phyloP scores from a whole-genome alignment of 2,888 invertebrate species.

The Philereme vetulata region DNA sequence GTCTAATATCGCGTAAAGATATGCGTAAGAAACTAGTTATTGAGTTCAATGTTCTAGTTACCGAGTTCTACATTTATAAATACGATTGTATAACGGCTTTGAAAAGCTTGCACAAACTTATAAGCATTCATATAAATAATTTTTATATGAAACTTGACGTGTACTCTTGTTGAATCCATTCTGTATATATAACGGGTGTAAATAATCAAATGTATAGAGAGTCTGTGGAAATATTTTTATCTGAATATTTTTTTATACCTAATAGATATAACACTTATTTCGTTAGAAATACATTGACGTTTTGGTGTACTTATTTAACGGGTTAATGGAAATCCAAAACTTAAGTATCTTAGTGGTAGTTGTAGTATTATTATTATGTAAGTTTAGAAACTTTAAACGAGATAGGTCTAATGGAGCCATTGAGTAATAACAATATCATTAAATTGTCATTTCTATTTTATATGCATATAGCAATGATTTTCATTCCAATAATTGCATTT shows the following conservation, averaged over 20 bases:
- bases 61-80: conserved; percentile 21
- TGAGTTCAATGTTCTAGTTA: conserved; percentile 23
- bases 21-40: conserved; percentile 27
- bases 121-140: conserved; percentile 33
- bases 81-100: conserved; percentile 22
- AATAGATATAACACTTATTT: conserved; percentile 27
- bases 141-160: conserved; percentile 26
- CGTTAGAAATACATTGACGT: conserved; percentile 20
- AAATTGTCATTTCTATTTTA: too few species aligned
- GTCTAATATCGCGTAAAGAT: conserved; percentile 29
- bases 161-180: conserved; percentile 37
- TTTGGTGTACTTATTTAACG: conserved; percentile 27
- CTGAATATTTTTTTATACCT: conserved; percentile 73
- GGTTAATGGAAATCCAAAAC: conserved; percentile 23
- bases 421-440: conserved; percentile 49
- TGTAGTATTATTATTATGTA: conserved; percentile 32
- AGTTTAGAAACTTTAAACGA: conserved; percentile 21
- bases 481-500: conserved; percentile 45
- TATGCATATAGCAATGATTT: conserved; percentile 1
- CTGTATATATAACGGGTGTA: conserved; percentile 66
- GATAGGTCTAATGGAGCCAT: conserved; percentile 61
- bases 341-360: conserved; percentile 30
- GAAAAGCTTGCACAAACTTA: conserved; percentile 50
- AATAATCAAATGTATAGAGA: conserved; percentile 75
- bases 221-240: conserved; percentile 71